Conservation (phyloP, 2,797 vertebrate genomes). For the Chelidonichthys spinosus region DNA sequence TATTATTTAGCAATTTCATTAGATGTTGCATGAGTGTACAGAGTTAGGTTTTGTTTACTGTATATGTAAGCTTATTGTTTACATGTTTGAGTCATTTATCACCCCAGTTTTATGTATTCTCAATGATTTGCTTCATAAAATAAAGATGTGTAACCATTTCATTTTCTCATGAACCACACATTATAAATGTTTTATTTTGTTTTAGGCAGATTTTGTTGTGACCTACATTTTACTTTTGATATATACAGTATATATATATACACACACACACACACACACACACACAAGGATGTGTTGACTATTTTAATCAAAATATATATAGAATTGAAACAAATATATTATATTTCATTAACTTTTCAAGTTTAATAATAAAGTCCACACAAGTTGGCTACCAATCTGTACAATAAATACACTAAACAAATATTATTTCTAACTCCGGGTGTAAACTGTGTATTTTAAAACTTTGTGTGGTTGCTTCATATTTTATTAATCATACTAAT, state of each 20-base stretch:
- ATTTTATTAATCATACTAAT: conserved; percentile 6
- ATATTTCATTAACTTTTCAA: neutral
- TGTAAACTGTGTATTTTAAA: conserved; percentile 4
- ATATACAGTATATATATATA: no score
- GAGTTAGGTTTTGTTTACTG: neutral
- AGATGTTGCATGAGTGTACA: neutral
- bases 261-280: no score
- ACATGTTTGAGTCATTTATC: neutral
- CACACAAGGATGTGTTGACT: no score
- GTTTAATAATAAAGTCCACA: neutral
- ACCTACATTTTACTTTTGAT: neutral
- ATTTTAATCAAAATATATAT: neutral
- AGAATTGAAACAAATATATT: neutral
- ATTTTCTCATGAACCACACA: neutral
- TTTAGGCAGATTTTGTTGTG: neutral
- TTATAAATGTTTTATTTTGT: neutral
- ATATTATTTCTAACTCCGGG: neutral
- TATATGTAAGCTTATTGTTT: neutral
- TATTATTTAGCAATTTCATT: neutral
- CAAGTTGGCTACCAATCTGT: neutral
- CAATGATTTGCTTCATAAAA: neutral
- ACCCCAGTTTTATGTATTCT: neutral
- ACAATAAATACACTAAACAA: neutral
- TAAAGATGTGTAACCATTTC: neutral
- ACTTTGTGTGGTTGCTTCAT: neutral